A percentile compares a stretch with the other conserved stretches of the same genome.
Conservation (phyloP, 1,140 invertebrate genomes). For the Trichoplusia ni region DNA sequence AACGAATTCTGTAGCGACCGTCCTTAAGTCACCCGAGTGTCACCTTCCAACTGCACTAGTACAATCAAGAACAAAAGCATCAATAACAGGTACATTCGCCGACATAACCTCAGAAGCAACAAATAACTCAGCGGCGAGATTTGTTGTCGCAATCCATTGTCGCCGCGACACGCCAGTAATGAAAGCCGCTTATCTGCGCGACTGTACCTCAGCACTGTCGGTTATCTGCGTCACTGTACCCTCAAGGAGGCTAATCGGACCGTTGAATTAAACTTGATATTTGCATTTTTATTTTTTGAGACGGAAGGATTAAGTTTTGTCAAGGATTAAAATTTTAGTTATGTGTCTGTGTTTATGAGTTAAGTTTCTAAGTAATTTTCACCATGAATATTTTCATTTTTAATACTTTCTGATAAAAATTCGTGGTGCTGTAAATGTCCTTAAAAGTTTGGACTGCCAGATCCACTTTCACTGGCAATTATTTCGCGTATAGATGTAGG, state of each 20-base stretch:
- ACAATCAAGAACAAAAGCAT: slow-evolving; percentile 28
- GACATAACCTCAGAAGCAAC: slow-evolving; percentile 36
- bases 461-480: too few relatives aligned
- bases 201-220: slow-evolving; percentile 43
- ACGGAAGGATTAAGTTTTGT: neutral
- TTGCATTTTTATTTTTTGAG: slow-evolving; percentile 27
- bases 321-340: too few relatives aligned
- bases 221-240: slow-evolving; percentile 52
- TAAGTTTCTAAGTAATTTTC: too few relatives aligned
- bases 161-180: slow-evolving; percentile 50
- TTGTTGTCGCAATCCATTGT: slow-evolving; percentile 60
- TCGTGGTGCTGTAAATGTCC: too few relatives aligned
- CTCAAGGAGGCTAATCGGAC: slow-evolving; percentile 50
- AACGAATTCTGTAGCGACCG: too few relatives aligned
- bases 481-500: too few relatives aligned
- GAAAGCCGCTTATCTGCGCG: slow-evolving; percentile 56
- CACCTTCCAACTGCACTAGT: neutral
- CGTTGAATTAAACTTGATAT: slow-evolving; percentile 42
- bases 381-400: too few relatives aligned
- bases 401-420: too few relatives aligned
- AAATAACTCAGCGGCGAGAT: slow-evolving; percentile 52
- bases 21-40: too few relatives aligned
- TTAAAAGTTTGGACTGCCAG: too few relatives aligned
- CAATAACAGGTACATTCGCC: slow-evolving; percentile 30
- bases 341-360: too few relatives aligned